phyloP scores from a whole-genome alignment of 2,113 vertebrate species.

The Pseudopodoces humilis region DNA sequence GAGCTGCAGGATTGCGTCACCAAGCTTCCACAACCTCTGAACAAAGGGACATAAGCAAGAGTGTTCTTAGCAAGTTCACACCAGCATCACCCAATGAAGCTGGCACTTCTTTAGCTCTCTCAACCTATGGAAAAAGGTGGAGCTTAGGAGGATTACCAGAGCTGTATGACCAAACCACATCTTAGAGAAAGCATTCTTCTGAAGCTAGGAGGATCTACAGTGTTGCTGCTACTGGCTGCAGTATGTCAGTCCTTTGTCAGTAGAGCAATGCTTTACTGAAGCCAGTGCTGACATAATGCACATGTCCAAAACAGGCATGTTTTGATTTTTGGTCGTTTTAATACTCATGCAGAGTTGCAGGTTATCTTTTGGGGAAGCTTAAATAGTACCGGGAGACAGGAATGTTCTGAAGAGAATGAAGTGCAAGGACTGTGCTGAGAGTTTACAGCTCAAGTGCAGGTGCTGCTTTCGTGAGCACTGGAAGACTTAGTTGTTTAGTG shows the following conservation, averaged over 20 bases:
- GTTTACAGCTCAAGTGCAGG: not conserved
- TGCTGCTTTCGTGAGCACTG: not conserved
- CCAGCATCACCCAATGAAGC: not conserved
- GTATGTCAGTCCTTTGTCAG: rapidly evolving
- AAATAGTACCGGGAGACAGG: not conserved
- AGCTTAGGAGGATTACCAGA: not conserved
- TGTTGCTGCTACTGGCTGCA: not conserved
- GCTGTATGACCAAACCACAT: not conserved
- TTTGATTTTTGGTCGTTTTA: not conserved
- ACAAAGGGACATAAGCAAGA: not conserved
- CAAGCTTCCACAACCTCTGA: not conserved
- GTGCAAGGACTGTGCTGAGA: not conserved
- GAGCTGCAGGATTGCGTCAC: not conserved
- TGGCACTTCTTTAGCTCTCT: not conserved
- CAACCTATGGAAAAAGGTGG: not conserved
- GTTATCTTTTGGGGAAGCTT: not conserved
- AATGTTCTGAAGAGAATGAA: not conserved
- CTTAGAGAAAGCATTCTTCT: not conserved
- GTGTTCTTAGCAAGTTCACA: not conserved
- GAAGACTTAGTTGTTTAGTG: not conserved
- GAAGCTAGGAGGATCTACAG: not conserved
- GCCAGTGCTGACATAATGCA: not conserved
- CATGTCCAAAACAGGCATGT: not conserved
- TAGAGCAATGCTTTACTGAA: not conserved
- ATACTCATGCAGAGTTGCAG: not conserved